A percentile compares a stretch with the other conserved stretches of the same genome.
phyloP scores from a whole-genome alignment of 2,113 vertebrate genomes.

The Daubentonia madagascariensis region DNA sequence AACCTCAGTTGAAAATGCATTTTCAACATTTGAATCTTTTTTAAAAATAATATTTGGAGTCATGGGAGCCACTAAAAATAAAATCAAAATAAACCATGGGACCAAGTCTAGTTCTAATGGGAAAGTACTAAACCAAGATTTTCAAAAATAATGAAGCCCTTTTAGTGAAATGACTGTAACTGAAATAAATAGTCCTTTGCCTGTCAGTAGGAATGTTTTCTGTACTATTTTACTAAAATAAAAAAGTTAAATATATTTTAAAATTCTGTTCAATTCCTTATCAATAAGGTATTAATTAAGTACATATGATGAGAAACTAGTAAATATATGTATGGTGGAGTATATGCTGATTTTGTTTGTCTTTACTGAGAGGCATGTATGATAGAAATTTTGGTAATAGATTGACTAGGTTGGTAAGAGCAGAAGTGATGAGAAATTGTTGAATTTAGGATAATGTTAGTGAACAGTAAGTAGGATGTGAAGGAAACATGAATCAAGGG shows the following conservation, averaged over 20 bases:
- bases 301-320: neutral
- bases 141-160: neutral
- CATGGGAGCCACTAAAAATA: neutral
- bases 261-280: neutral
- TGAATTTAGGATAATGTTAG: neutral
- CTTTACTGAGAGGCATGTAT: neutral
- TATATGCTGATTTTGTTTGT: neutral
- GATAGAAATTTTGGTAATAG: neutral
- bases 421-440: neutral
- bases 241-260: neutral
- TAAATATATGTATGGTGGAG: neutral
- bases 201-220: neutral
- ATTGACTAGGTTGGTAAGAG: neutral
- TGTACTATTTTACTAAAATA: neutral
- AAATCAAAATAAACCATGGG: neutral
- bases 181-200: neutral
- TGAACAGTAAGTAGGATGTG: neutral
- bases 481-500: neutral
- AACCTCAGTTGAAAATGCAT: neutral
- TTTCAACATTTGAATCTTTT: neutral
- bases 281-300: neutral
- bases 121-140: neutral
- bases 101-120: neutral
- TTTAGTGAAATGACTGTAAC: neutral
- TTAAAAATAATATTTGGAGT: neutral